Evolutionary conservation across 2,113 vertebrate genomes (phyloP), one percentile per base, ranked within the genome.

Genomic region (Ornithorhynchus anatinus): DNA sequence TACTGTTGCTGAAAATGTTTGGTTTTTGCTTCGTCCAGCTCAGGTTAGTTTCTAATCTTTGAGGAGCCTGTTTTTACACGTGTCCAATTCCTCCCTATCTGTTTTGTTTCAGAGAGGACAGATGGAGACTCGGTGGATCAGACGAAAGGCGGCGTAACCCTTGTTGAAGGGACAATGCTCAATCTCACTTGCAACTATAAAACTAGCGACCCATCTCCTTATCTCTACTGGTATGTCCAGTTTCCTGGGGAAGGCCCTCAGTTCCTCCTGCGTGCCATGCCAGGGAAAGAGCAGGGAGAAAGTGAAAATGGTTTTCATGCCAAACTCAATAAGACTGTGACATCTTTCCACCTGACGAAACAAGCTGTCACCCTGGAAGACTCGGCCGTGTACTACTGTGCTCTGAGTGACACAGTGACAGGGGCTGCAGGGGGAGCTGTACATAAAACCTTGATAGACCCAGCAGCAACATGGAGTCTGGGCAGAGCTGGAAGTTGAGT

Each of bases 371-470:
- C 15, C 8, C 10, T 53, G 70, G 57, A 29, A 3, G 70, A 75
- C 22, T 22, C 10, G 0, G 66, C 67, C 20, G 7, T 25, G 16
- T 77, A 80, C 67, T 64, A 64, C 58, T 69, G 75, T 50, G 62
- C 43, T 4, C 3, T 80, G 51, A 43, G 16, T 23, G 19, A 19
- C 68, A 62, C 71, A 65, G 42, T 69, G 19, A 37, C 2, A 3
- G 5, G 14, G n/a, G 4, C n/a, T n/a, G 20, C 15, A 39, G 14
- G 15, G 22, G 25, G 16, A 22, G 52, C 20, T 25, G 33, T 48
- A 31, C 65, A 51, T 13, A 66, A 47, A 70, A 22, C 15, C 42
- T 27, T 23, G 12, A 13, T 50, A 17, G 29, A 4, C n/a, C n/a
- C n/a, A n/a, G n/a, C n/a, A n/a, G n/a, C n/a, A n/a, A n/a, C n/a